A percentile compares a stretch with the other conserved stretches of the same genome.
Evolutionary conservation across 2,888 invertebrate species (phyloP).

Genomic region (Palloptera scutellata): DNA sequence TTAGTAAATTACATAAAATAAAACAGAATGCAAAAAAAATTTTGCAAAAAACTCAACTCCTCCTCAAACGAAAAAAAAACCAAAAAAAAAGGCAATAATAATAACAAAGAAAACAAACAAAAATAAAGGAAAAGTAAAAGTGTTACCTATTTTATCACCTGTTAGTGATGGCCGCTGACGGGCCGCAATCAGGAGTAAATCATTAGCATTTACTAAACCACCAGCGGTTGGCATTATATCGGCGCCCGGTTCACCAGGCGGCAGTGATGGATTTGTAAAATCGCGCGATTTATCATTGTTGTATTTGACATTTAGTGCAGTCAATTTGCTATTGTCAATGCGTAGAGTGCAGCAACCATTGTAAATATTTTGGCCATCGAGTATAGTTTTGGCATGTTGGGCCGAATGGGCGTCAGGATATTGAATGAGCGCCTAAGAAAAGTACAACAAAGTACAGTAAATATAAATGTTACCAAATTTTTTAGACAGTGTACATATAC

Average conservation of each 20-base stretch:
- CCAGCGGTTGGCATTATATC: slow-evolving; percentile 69
- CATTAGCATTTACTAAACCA: slow-evolving; percentile 68
- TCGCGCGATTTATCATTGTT: slow-evolving; percentile 99
- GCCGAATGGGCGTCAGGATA: slow-evolving; percentile 97
- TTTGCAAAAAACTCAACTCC: not conserved
- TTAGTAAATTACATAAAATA: not conserved
- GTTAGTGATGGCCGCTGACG: slow-evolving; percentile 64
- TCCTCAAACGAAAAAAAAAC: slow-evolving; percentile 14
- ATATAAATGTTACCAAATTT: not conserved
- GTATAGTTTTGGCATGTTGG: slow-evolving; percentile 93
- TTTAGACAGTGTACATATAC: not conserved
- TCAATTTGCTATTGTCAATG: slow-evolving; percentile 99
- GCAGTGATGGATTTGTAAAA: slow-evolving; percentile 98
- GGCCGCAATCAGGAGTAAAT: slow-evolving; percentile 66
- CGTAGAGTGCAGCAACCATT: slow-evolving; percentile 99
- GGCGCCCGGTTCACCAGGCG: slow-evolving; percentile 84
- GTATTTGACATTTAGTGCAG: slow-evolving; percentile 97
- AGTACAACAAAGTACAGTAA: slow-evolving; percentile 73
- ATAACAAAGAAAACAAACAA: slow-evolving; percentile 17
- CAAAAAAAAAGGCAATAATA: slow-evolving; percentile 38
- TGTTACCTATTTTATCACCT: slow-evolving; percentile 66
- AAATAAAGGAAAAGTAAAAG: slow-evolving; percentile 45
- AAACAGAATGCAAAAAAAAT: not conserved
- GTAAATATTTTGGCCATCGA: slow-evolving; percentile 99
- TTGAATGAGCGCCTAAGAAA: slow-evolving; percentile 98